Percentiles rank a stretch among this genome's conserved stretches.
These are phyloP conservation scores for Zosterops japonicus DNA, from an alignment of 2,113 vertebrate species.

Conservation along the genomic window DNA sequence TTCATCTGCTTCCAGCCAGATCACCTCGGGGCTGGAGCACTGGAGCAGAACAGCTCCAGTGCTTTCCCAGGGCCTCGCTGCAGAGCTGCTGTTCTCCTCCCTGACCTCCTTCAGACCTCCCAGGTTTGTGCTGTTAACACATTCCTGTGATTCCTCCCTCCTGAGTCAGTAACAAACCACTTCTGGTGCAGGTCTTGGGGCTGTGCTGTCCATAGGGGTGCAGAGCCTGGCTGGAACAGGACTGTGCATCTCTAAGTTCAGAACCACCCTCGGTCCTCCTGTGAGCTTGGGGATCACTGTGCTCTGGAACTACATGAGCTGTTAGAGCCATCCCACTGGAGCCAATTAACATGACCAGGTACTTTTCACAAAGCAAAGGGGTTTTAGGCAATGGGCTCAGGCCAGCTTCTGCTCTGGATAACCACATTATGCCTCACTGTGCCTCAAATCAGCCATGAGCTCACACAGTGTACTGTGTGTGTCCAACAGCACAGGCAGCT, in stretches of 20 bases:
- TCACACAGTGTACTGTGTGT: background rate
- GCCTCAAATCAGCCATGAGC: constrained; percentile 2
- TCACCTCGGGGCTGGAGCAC: background rate
- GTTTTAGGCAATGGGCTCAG: background rate
- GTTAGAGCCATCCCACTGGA: background rate
- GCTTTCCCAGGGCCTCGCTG: background rate
- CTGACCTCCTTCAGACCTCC: constrained; percentile 13
- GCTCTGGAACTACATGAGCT: background rate
- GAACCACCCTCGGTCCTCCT: background rate
- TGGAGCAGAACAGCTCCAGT: background rate
- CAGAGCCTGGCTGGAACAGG: background rate
- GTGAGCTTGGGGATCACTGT: background rate
- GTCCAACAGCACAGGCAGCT: background rate
- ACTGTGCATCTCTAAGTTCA: fast-evolving
- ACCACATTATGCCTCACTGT: constrained; percentile 12
- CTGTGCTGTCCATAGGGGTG: background rate
- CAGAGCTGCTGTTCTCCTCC: background rate
- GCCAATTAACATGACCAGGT: background rate
- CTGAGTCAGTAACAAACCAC: background rate
- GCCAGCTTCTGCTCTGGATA: constrained; percentile 17
- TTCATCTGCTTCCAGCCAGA: constrained; percentile 18
- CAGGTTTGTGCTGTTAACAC: background rate
- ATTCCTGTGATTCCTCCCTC: background rate
- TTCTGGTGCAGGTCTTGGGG: background rate
- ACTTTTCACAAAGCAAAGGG: background rate